These are phyloP conservation scores for Agapornis canus DNA, from an alignment of 2,797 vertebrate genomes.

Conservation along the genomic window DNA sequence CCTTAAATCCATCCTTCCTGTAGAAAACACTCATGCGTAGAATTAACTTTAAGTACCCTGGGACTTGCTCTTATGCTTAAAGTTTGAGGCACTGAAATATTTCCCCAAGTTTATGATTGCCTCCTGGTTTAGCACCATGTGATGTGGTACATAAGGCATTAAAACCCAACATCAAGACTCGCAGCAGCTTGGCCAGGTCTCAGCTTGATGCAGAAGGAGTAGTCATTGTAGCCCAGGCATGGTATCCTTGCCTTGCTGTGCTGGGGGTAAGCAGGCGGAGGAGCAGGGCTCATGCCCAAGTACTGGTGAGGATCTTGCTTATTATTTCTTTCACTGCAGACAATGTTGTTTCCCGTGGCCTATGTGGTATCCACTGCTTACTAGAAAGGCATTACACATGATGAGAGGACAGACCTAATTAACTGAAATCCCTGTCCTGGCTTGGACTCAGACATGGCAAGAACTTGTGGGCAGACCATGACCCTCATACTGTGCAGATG, in stretches of 20 bases:
- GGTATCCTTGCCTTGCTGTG: accelerated
- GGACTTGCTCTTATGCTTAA: slow-evolving; percentile 11
- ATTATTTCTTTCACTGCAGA: background rate
- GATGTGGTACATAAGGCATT: background rate
- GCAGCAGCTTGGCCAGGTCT: background rate
- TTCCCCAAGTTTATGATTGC: background rate
- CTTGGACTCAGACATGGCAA: background rate
- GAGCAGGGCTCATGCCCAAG: background rate
- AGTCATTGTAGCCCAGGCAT: background rate
- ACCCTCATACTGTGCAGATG: no score
- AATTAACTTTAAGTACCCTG: slow-evolving; percentile 26
- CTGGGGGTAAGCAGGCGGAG: background rate
- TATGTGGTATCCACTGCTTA: no score
- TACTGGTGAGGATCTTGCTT: background rate
- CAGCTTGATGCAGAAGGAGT: background rate
- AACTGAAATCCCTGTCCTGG: background rate
- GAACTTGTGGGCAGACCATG: background rate
- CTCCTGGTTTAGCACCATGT: background rate
- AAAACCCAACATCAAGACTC: background rate
- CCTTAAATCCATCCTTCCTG: slow-evolving; percentile 7
- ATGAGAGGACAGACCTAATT: background rate
- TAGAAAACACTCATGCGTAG: background rate
- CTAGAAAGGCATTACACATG: background rate
- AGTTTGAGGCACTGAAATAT: background rate
- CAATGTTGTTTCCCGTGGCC: background rate